Percentiles rank a stretch among this genome's conserved stretches.
These are phyloP conservation scores for Parazoanthus darwini DNA, from an alignment of 92 coral and sea anemone genomes.

Conservation along the genomic window DNA sequence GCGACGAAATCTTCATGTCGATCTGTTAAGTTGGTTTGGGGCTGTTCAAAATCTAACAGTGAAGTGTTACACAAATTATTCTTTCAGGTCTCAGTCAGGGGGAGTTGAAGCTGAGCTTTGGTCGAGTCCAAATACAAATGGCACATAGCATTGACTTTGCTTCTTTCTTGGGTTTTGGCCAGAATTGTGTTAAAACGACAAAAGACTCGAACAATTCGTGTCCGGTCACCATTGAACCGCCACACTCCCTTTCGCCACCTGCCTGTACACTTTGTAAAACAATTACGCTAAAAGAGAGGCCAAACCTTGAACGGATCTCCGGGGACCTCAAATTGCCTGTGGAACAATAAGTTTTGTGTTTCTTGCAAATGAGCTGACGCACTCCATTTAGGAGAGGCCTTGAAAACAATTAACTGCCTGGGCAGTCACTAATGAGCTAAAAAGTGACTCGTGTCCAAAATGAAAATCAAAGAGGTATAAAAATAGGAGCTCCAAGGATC, in stretches of 20 bases:
- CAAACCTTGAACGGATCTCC: background rate
- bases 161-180: background rate
- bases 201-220: background rate
- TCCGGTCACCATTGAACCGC: background rate
- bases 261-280: slow-evolving; percentile 35
- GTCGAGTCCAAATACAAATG: background rate
- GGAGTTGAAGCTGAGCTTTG: background rate
- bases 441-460: slow-evolving; percentile 29
- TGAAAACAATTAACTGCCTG: slow-evolving; percentile 4
- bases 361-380: background rate
- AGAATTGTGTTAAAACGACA: background rate
- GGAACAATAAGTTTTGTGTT: slow-evolving; percentile 2
- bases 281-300: slow-evolving; percentile 3
- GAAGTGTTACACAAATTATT: background rate
- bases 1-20: background rate
- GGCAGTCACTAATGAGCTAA: slow-evolving; percentile 5
- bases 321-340: slow-evolving; percentile 24
- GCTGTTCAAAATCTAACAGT: background rate
- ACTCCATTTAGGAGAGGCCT: background rate
- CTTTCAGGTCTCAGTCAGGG: background rate
- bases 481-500: background rate
- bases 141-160: background rate
- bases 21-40: background rate
- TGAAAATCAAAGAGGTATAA: background rate
- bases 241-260: slow-evolving; percentile 8